Base-by-base conservation (phyloP, 2,113 vertebrate genomes). In the Plestiodon gilberti region DNA sequence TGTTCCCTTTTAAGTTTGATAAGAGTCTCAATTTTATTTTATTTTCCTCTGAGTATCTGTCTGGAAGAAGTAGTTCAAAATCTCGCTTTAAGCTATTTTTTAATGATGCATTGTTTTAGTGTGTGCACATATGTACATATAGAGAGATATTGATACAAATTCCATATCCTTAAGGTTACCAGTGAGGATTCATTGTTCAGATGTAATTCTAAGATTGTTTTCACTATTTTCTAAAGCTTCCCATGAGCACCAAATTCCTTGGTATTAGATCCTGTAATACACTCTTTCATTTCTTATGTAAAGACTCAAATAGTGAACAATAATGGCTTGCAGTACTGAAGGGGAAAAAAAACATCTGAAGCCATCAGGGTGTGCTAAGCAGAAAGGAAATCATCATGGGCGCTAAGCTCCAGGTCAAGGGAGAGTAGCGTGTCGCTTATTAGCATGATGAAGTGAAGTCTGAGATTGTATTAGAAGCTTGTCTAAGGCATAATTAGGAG, bases 381-480 rank as follows among this genome's bases (percentile, higher is more conserved):
- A 88, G 82, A 88, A 92, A 89, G 14, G 18, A 87, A 92, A 93
- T 79, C 87, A 52, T 85, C 82, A 65, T 38, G 5, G 78, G 78
- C 82, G 89, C 57, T 89, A 85, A 89, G 52, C 67, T 89, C 62
- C 84, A 52, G 84, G 93, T 93, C 84, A 89, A 91, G 90, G 87
- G 88, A 89, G 70, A 86, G 48, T 75, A 91, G 65, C 83, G 90
- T 87, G 52, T 80, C 85, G 65, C 88, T 93, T 78, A 87, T 93
- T 91, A 91, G 43, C 91, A 89, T 91, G 82, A 92, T 84, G 85
- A 91, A 92, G n/a, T 83, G 52, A 93, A 90, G 89, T 82, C 79
- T 87, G 78, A 91, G 92, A 92, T 92, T n/a, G 87, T 82, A 87
- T 87, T 89, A 92, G 86, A 93, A 76, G 82, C 90, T 92, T 92